Evolutionary conservation across 1,140 invertebrate genomes (phyloP), one percentile per base, ranked within the genome.

Genomic region (Elymnias hypermnestra): DNA sequence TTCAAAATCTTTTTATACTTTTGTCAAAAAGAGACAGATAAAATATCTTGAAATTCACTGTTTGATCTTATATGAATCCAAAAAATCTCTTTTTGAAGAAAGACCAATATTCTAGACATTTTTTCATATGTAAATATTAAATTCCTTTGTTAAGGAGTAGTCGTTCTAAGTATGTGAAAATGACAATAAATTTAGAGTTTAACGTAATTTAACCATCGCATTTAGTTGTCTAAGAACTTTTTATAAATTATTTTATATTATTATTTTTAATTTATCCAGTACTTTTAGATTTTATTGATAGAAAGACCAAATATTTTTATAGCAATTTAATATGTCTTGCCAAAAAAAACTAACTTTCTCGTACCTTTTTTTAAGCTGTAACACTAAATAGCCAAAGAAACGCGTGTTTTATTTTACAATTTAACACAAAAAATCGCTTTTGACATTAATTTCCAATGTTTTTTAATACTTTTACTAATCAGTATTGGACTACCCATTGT

Each of bases 291-390:
- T 33, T 14, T 33, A 15, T 33, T n/a, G n/a, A 8, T 2, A 7
- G n/a, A 33, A 15, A 15, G 29, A 33, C 29, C 29, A 33, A 33
- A 33, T 33, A 33, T 33, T 33, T 15, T 33, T 15, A 14, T 15
- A 15, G n/a, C 15, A 33, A 33, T 33, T 15, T 33, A 15, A 15
- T 9, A 7, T 7, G 14, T 33, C 29, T 33, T 33, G 29, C 29
- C 29, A 33, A 33, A 33, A n/a, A 15, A 33, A 33, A 33, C 5
- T 14, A 7, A 3, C 29, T 33, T 13, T 15, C 8, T 33, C 7
- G 8, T 12, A 15, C 14, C 29, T 14, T 33, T 33, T 33, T 7
- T n/a, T 9, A 7, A 26, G 10, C 25, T 9, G 25, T 9, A 26
- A 26, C 25, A 26, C 7, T 6, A 22, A 22, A 29, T 29, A 29